phyloP scores from a whole-genome alignment of 2,888 invertebrate species.

The Pinctada fucata region DNA sequence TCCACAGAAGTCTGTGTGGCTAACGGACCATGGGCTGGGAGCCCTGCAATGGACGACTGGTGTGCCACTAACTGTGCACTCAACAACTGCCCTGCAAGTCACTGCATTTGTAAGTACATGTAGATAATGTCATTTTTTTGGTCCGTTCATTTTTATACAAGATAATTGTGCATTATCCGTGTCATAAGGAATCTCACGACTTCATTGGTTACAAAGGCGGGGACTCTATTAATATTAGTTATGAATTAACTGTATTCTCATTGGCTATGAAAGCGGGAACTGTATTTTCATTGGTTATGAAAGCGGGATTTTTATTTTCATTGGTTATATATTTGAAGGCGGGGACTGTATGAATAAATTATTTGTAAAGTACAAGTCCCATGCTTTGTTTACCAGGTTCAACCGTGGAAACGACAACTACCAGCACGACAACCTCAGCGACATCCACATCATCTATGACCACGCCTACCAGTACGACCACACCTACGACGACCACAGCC shows the following conservation, averaged over 20 bases:
- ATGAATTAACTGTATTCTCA: too few species aligned
- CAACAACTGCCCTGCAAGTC: slow-evolving; percentile 16
- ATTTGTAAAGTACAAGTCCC: too few species aligned
- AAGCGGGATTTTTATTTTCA: too few species aligned
- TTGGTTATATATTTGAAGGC: too few species aligned
- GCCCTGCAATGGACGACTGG: slow-evolving; percentile 26
- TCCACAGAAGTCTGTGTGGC: slow-evolving; percentile 13
- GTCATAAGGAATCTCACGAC: too few species aligned
- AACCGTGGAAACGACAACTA: not conserved
- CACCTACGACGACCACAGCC: not conserved
- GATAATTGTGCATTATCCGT: too few species aligned
- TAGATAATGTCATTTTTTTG: not conserved
- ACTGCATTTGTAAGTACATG: slow-evolving; percentile 26
- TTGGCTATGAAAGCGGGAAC: too few species aligned
- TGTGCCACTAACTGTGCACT: slow-evolving; percentile 18
- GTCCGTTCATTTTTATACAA: too few species aligned
- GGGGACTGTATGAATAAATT: too few species aligned
- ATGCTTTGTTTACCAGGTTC: not conserved
- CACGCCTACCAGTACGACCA: not conserved
- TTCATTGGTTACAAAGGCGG: too few species aligned
- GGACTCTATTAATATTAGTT: too few species aligned
- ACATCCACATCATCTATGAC: not conserved
- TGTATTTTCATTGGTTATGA: too few species aligned
- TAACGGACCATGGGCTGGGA: slow-evolving; percentile 18
- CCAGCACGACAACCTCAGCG: not conserved